Conservation (phyloP, 2,888 invertebrate species). For the Cerastis rubricosa region DNA sequence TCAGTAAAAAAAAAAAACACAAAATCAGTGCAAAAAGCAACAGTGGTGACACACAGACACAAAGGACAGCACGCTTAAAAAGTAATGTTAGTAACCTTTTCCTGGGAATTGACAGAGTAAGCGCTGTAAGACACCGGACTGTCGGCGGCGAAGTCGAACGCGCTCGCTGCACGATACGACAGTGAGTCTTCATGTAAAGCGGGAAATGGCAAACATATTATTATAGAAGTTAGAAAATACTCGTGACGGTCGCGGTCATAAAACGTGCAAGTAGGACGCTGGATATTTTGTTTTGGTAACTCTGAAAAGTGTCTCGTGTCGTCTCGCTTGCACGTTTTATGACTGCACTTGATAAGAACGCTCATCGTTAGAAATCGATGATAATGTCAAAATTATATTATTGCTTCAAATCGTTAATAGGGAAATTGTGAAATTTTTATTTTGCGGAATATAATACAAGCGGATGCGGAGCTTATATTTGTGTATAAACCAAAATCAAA, state of each 20-base stretch:
- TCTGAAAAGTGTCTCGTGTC: neutral
- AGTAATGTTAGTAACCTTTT: conserved; percentile 88
- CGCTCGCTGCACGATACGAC: conserved; percentile 87
- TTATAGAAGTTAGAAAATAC: conserved; percentile 44
- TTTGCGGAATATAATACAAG: neutral
- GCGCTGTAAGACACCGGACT: conserved; percentile 87
- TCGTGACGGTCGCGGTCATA: neutral
- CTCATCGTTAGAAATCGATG: neutral
- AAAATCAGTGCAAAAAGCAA: conserved; percentile 41
- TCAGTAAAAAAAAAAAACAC: neutral
- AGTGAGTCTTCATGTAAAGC: conserved; percentile 80
- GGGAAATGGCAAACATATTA: conserved; percentile 51
- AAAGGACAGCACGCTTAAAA: conserved; percentile 66
- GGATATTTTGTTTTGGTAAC: neutral
- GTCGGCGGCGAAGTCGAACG: conserved; percentile 88
- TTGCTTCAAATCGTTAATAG: neutral
- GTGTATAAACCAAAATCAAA: no score
- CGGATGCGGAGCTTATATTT: no score
- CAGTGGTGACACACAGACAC: conserved; percentile 56
- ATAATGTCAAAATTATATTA: no score
- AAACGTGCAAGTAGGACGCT: neutral
- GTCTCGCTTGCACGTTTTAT: neutral
- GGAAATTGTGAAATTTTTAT: neutral
- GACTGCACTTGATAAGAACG: neutral
- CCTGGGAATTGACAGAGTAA: conserved; percentile 87